Evolutionary conservation across 2,797 vertebrate species (phyloP).

Genomic region (Zenarchopterus dispar): DNA sequence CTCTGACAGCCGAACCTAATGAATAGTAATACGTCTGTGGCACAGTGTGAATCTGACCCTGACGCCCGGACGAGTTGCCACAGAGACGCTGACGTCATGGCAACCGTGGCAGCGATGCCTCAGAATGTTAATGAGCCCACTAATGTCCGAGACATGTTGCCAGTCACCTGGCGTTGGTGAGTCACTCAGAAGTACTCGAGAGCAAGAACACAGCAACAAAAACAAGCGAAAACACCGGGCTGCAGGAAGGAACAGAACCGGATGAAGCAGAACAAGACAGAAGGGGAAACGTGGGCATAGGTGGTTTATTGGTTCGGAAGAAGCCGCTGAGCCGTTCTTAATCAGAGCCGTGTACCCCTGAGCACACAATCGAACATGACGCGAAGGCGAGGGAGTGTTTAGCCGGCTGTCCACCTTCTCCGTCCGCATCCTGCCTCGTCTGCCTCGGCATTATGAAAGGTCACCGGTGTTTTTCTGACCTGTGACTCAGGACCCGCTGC

Average conservation of each 20-base stretch:
- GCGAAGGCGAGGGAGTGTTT: constrained; percentile 46
- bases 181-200: constrained; percentile 27
- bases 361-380: constrained; percentile 57
- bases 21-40: constrained; percentile 47
- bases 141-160: constrained; percentile 44
- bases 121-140: constrained; percentile 66
- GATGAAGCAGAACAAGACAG: constrained; percentile 19
- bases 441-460: constrained; percentile 54
- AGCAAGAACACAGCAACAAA: constrained; percentile 7
- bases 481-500: constrained; percentile 14
- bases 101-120: constrained; percentile 45
- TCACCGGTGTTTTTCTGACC: constrained; percentile 40
- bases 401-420: constrained; percentile 40
- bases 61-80: constrained; percentile 52
- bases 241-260: constrained; percentile 8
- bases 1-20: constrained; percentile 34
- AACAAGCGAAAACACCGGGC: constrained; percentile 16
- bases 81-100: constrained; percentile 73
- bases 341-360: constrained; percentile 64
- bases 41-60: constrained; percentile 54
- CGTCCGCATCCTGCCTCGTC: constrained; percentile 38
- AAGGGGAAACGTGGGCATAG: constrained; percentile 28
- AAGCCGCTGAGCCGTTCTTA: constrained; percentile 61
- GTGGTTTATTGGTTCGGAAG: constrained; percentile 57
- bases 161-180: constrained; percentile 63